Conservation (phyloP, 2,113 vertebrate genomes). For the Cheirogaleus medius region DNA sequence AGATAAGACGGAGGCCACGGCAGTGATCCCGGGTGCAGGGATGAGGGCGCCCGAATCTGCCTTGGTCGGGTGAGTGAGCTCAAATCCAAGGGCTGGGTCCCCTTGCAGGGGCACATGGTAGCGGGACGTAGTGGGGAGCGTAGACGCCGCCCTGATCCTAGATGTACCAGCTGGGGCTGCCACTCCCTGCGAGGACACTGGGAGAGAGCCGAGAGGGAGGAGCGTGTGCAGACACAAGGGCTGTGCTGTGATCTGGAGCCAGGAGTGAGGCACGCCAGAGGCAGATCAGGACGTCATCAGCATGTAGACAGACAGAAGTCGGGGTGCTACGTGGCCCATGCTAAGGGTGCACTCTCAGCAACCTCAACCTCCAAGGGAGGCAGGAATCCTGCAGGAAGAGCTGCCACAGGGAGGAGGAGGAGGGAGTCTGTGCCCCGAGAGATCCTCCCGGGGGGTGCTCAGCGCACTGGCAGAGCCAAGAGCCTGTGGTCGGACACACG, state of each 20-base stretch:
- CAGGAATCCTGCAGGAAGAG: neutral
- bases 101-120: neutral
- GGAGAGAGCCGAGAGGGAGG: neutral
- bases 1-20: rapidly evolving
- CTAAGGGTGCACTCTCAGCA: neutral
- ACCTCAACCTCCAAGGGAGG: neutral
- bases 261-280: neutral
- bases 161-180: neutral
- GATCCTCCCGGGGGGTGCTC: neutral
- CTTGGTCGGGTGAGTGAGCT: neutral
- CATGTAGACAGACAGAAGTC: neutral
- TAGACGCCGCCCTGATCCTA: neutral
- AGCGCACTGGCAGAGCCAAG: neutral
- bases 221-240: neutral
- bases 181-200: neutral
- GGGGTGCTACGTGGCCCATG: neutral
- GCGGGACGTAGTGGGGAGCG: no score
- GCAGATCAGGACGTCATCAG: neutral
- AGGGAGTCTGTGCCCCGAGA: neutral
- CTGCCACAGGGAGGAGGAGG: neutral
- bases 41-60: neutral
- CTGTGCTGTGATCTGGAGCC: neutral
- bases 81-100: neutral
- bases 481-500: rapidly evolving
- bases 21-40: neutral